These are phyloP conservation scores for Botrylloides violaceus DNA, from an alignment of 23 tunicate genomes.

Conservation along the genomic window DNA sequence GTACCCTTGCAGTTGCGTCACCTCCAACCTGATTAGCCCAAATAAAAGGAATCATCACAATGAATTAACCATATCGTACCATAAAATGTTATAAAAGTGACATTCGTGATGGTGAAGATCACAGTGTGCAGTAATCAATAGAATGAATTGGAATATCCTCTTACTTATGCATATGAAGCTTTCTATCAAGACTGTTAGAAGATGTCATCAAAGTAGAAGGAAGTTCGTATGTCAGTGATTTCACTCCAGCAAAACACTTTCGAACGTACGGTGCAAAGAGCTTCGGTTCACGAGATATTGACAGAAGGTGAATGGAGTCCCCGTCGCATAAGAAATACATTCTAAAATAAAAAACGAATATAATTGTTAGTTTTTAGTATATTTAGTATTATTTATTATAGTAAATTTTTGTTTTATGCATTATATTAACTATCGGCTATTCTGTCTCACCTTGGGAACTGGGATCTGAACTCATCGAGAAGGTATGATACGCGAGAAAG, in stretches of 20 bases:
- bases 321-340: slow-evolving; percentile 77
- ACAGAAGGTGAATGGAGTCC: slow-evolving; percentile 57
- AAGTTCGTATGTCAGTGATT: slow-evolving; percentile 33
- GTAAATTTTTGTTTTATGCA: no score
- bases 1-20: slow-evolving; percentile 49
- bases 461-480: slow-evolving; percentile 60
- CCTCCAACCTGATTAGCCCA: slow-evolving; percentile 59
- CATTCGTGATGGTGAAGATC: no score
- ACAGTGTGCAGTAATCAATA: no score
- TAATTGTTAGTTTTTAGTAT: no score
- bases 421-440: no score
- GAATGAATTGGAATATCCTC: no score
- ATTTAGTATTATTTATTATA: no score
- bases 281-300: slow-evolving; percentile 67
- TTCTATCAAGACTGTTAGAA: background rate
- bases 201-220: slow-evolving; percentile 8
- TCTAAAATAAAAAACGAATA: slow-evolving; percentile 34
- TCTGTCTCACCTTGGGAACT: slow-evolving; percentile 82
- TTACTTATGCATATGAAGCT: background rate
- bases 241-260: slow-evolving; percentile 56
- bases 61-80: no score
- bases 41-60: no score
- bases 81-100: no score
- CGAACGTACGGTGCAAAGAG: slow-evolving; percentile 51
- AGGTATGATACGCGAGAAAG: slow-evolving; percentile 37